A percentile compares a stretch with the other conserved stretches of the same genome.
Conservation (phyloP, 2,113 vertebrate species). For the Coregonus clupeaformis region DNA sequence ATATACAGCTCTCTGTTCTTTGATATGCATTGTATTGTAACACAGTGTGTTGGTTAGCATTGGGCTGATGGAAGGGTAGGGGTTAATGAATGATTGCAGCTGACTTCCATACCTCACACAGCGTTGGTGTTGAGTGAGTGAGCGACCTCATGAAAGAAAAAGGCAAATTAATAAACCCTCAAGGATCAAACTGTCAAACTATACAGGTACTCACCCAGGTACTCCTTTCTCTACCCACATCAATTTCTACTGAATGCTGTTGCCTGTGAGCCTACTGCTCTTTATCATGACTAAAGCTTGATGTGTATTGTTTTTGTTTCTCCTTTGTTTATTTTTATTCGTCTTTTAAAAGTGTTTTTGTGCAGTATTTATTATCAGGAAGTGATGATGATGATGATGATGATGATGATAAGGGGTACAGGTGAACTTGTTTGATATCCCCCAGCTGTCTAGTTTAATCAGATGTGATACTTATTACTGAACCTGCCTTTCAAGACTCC, state of each 20-base stretch:
- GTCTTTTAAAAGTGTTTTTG: constrained; percentile 17
- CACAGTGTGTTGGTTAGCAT: constrained; percentile 97
- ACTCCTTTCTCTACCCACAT: constrained; percentile 99
- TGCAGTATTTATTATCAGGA: constrained; percentile 23
- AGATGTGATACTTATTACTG: constrained; percentile 23
- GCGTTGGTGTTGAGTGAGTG: constrained; percentile 96
- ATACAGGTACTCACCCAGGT: constrained; percentile 99
- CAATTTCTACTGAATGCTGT: constrained; percentile 97
- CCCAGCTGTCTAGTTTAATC: constrained; percentile 23
- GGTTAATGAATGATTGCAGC: constrained; percentile 99
- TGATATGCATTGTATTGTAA: constrained; percentile 88
- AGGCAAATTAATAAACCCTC: constrained; percentile 98
- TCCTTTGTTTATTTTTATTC: constrained; percentile 41
- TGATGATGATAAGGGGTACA: constrained; percentile 29
- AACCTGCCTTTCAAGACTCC: too few relatives aligned
- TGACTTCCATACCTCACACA: constrained; percentile 99
- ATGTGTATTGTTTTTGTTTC: constrained; percentile 71
- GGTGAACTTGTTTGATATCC: constrained; percentile 55
- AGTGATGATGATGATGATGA: too few relatives aligned
- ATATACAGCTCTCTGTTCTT: constrained; percentile 53
- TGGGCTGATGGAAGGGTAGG: constrained; percentile 93
- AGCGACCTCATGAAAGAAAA: constrained; percentile 99
- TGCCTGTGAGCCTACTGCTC: constrained; percentile 86
- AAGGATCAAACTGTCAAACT: constrained; percentile 99
- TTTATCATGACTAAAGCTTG: constrained; percentile 68